Percentiles rank a stretch among this genome's conserved stretches.
phyloP scores from a whole-genome alignment of 2,888 invertebrate genomes.

The Thecocarcelia acutangulata region DNA sequence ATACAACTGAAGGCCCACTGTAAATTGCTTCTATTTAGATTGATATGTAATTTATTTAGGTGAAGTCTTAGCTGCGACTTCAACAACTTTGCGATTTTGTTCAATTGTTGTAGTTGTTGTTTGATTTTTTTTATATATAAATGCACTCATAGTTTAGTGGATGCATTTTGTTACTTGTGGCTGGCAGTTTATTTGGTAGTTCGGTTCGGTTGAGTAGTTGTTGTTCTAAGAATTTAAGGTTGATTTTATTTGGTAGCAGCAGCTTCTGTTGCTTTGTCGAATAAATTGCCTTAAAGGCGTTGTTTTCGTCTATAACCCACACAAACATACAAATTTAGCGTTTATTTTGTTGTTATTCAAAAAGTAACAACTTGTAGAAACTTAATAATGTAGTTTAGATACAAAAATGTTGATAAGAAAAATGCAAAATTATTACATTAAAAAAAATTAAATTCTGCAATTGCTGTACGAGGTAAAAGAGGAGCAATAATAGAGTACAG shows the following conservation, averaged over 20 bases:
- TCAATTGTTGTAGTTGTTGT: constrained; percentile 27
- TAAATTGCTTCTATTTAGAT: not conserved
- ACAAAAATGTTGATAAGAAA: constrained; percentile 48
- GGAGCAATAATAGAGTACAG: not conserved
- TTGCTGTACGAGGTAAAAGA: not conserved
- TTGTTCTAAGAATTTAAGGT: constrained; percentile 28
- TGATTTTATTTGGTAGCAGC: constrained; percentile 64
- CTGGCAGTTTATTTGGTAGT: constrained; percentile 53
- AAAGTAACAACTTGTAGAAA: constrained; percentile 23
- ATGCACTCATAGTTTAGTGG: not conserved
- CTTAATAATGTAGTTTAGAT: constrained; percentile 65
- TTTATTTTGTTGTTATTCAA: constrained; percentile 14
- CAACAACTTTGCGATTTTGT: constrained; percentile 4
- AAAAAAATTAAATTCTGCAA: not conserved
- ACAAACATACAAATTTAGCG: not conserved
- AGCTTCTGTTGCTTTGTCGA: constrained; percentile 78
- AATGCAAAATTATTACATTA: constrained; percentile 55
- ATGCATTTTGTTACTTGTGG: constrained; percentile 48
- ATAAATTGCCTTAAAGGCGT: constrained; percentile 68
- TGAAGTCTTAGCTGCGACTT: constrained; percentile 44
- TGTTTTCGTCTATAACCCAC: constrained; percentile 52
- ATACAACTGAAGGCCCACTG: no score
- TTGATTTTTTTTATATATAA: not conserved
- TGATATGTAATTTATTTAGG: constrained; percentile 11
- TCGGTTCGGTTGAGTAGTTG: constrained; percentile 12